phyloP scores from a whole-genome alignment of 2,888 invertebrate genomes.

The Lepeophtheirus nordmannii region DNA sequence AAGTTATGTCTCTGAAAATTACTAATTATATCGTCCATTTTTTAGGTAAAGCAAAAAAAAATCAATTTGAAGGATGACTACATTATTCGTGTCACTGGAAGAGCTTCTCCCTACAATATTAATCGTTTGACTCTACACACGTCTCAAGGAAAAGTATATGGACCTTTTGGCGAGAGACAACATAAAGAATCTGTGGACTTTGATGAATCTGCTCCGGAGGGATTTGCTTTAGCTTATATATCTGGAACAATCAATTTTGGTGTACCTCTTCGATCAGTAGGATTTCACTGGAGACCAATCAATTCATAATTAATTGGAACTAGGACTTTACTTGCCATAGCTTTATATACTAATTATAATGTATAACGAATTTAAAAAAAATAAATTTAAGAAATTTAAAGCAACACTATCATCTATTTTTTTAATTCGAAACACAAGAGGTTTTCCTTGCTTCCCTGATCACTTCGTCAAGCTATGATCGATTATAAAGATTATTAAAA shows the following conservation, averaged over 20 bases:
- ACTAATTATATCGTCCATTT: not conserved
- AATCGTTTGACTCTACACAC: slow-evolving; percentile 23
- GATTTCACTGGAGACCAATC: slow-evolving; percentile 24
- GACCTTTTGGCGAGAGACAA: slow-evolving; percentile 24
- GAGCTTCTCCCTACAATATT: slow-evolving; percentile 25
- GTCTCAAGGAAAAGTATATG: slow-evolving; percentile 19
- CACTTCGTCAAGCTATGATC: too few species aligned
- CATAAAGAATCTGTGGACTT: slow-evolving; percentile 21
- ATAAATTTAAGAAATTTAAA: too few species aligned
- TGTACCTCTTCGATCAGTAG: slow-evolving; percentile 20
- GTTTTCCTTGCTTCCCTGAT: too few species aligned
- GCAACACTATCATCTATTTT: too few species aligned
- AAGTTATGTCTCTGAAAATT: not conserved
- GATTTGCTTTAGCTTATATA: slow-evolving; percentile 17
- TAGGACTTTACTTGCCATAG: slow-evolving; percentile 4
- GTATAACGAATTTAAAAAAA: too few species aligned
- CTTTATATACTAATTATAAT: not conserved
- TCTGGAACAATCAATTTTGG: slow-evolving; percentile 24
- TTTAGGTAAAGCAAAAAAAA: slow-evolving; percentile 13
- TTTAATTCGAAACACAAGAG: too few species aligned
- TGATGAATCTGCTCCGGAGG: slow-evolving; percentile 22
- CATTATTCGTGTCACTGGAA: slow-evolving; percentile 21
- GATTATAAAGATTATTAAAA: too few species aligned
- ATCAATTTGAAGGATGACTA: slow-evolving; percentile 19
- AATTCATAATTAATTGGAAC: not conserved